A percentile compares a stretch with the other conserved stretches of the same genome.
Evolutionary conservation across 2,113 vertebrate species (phyloP).

Genomic region (Hemibagrus wyckioides): DNA sequence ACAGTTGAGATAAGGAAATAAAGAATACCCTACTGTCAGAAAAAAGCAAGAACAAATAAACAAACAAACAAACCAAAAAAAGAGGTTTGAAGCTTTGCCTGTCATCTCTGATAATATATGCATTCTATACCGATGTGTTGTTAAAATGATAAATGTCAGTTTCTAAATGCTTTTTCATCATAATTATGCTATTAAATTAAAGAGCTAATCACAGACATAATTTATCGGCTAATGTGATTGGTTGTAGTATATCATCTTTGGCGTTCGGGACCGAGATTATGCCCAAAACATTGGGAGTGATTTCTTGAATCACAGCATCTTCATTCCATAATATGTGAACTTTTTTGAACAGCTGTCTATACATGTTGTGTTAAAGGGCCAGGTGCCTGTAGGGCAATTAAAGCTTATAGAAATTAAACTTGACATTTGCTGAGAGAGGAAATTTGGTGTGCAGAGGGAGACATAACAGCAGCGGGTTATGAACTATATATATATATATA

Average conservation of each 20-base stretch:
- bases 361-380: neutral
- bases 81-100: neutral
- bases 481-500: neutral
- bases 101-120: neutral
- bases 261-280: neutral
- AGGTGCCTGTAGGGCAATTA: neutral
- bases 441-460: neutral
- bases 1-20: neutral
- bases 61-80: neutral
- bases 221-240: neutral
- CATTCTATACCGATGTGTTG: neutral
- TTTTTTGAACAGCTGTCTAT: neutral
- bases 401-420: neutral
- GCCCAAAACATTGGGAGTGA: neutral
- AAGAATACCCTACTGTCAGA: neutral
- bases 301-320: neutral
- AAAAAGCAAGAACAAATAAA: no score
- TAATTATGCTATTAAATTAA: neutral
- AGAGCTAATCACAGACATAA: neutral
- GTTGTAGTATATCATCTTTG: neutral
- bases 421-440: neutral
- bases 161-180: neutral
- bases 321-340: neutral
- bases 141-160: neutral
- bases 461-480: neutral